Evolutionary conservation across 2,888 invertebrate genomes (phyloP), one percentile per base, ranked within the genome.

Genomic region (Eumacrocentrus americanus): DNA sequence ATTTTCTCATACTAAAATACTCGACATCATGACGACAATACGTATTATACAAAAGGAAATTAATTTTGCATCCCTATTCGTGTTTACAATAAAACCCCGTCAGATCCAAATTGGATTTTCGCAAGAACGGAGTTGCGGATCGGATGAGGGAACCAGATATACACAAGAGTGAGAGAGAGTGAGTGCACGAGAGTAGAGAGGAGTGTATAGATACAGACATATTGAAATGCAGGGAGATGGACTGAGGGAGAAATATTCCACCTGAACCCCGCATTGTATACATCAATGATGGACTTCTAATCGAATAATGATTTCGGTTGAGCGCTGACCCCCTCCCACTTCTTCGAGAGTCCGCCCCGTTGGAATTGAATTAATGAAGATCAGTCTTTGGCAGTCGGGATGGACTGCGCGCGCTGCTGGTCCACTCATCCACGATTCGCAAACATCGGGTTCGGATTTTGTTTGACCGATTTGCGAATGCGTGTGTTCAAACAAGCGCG

Each of bases 331-430:
- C 12, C 58, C 51, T 48, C 59, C 50, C 60, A 23, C n/a, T 18
- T 11, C 38, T 23, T 25, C 25, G 12, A n/a, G n/a, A n/a, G n/a
- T n/a, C n/a, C n/a, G n/a, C n/a, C 59, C 56, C 60, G 46, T 42
- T 54, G 51, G 57, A 64, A 67, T 67, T 64, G 64, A 67, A 67
- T 67, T 67, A 67, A 67, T 67, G 66, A 67, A 67, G 66, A 62
- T 65, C 62, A 66, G 61, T 65, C 67, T 64, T 64, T 50, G 55
- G 52, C 62, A 46, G 60, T 29, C 58, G 60, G 52, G 62, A 62
- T 59, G 57, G 62, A 23, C n/a, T 42, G 40, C 9, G 16, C 38
- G 23, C 18, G 22, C 47, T 48, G 40, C 9, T 14, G 23, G 23
- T 25, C 9, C 58, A 64, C 66, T 60, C 63, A 67, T 64, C 66